Conservation (phyloP, 1,140 invertebrate genomes). For the Dufourea novaeangliae region DNA sequence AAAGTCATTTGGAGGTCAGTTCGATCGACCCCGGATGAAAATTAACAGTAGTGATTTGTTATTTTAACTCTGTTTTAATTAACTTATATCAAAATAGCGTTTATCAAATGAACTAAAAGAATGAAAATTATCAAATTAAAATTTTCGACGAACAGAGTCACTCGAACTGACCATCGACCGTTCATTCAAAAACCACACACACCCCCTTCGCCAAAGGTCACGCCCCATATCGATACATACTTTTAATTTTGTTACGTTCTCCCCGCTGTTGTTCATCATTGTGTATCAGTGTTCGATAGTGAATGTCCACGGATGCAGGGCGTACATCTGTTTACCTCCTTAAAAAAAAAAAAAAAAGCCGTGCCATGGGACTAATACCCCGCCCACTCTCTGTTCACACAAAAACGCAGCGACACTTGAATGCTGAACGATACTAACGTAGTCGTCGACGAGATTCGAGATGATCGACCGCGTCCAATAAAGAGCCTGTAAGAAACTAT, state of each 20-base stretch:
- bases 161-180: background rate
- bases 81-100: too few relatives aligned
- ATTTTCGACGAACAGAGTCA: too few relatives aligned
- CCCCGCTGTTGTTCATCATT: slow-evolving; percentile 36
- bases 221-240: slow-evolving; percentile 10
- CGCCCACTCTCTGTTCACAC: background rate
- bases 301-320: slow-evolving; percentile 33
- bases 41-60: too few relatives aligned
- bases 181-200: background rate
- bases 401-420: slow-evolving; percentile 36
- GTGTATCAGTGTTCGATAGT: slow-evolving; percentile 38
- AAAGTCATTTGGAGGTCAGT: background rate
- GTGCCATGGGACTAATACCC: slow-evolving; percentile 34
- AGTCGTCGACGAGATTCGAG: slow-evolving; percentile 53
- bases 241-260: slow-evolving; percentile 50
- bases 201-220: slow-evolving; percentile 30
- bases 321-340: background rate
- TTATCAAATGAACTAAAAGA: too few relatives aligned
- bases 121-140: too few relatives aligned
- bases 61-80: too few relatives aligned
- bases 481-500: background rate
- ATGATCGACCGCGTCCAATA: slow-evolving; percentile 7
- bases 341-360: background rate
- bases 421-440: slow-evolving; percentile 54
- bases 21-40: background rate